Conservation (phyloP, 2,888 invertebrate genomes). For the Heliconius aoede region DNA sequence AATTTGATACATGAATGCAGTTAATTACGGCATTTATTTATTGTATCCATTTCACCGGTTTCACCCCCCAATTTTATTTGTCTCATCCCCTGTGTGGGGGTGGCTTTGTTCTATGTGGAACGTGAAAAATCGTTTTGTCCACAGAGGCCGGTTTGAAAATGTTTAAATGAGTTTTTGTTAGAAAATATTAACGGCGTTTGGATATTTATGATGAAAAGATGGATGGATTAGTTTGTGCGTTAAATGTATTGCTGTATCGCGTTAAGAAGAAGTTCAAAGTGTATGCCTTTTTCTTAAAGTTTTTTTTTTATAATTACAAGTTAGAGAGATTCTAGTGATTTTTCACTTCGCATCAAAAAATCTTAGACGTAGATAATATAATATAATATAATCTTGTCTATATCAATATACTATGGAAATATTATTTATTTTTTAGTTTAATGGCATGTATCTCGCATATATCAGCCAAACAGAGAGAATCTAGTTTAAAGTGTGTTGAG, state of each 20-base stretch:
- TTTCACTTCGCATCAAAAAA: no score
- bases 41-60: slow-evolving; percentile 76
- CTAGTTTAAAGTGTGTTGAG: no score
- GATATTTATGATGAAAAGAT: slow-evolving; percentile 47
- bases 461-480: no score
- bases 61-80: slow-evolving; percentile 70
- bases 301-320: no score
- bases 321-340: no score
- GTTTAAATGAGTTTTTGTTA: slow-evolving; percentile 47
- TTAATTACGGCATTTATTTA: slow-evolving; percentile 80
- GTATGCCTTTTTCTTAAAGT: no score
- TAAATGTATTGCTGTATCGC: slow-evolving; percentile 50
- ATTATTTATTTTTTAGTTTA: no score
- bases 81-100: slow-evolving; percentile 57
- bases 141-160: slow-evolving; percentile 44
- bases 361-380: no score
- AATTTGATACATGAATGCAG: slow-evolving; percentile 78
- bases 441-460: no score
- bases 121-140: slow-evolving; percentile 49
- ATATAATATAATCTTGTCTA: no score
- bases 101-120: slow-evolving; percentile 44
- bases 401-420: no score
- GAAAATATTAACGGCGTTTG: slow-evolving; percentile 22
- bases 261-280: slow-evolving; percentile 34
- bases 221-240: slow-evolving; percentile 56